Evolutionary conservation across 2,888 invertebrate species (phyloP).

Genomic region (Polyploca ridens): DNA sequence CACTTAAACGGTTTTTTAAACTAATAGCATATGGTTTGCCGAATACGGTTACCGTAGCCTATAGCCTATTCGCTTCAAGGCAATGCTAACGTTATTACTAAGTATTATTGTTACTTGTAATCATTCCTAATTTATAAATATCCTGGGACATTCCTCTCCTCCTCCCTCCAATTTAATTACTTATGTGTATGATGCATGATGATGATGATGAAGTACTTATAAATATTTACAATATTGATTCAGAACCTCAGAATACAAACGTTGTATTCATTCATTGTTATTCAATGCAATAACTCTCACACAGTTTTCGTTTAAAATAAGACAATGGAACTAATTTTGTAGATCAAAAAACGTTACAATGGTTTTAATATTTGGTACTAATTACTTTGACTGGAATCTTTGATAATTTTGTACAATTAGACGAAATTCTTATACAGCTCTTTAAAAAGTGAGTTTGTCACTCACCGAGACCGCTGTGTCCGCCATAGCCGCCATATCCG

Average conservation of each 20-base stretch:
- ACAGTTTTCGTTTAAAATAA: neutral
- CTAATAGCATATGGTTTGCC: too few species aligned
- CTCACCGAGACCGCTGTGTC: constrained; percentile 45
- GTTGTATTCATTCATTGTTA: neutral
- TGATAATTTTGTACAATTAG: neutral
- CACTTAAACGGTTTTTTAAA: too few species aligned
- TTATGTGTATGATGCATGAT: neutral
- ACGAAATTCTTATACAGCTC: neutral
- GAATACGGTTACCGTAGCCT: too few species aligned
- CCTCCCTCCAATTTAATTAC: neutral
- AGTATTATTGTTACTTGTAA: too few species aligned
- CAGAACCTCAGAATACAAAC: neutral
- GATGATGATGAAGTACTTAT: neutral
- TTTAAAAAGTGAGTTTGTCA: constrained; percentile 13
- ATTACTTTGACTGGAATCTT: neutral
- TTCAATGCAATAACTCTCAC: neutral
- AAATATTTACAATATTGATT: neutral
- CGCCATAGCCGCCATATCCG: constrained; percentile 46
- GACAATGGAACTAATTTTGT: neutral
- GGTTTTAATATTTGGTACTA: neutral
- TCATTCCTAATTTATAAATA: too few species aligned
- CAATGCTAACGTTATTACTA: too few species aligned
- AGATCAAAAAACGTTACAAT: neutral
- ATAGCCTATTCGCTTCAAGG: too few species aligned
- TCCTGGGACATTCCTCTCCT: too few species aligned